Base-by-base conservation (phyloP, 2,797 vertebrate species). In the Anas capensis region DNA sequence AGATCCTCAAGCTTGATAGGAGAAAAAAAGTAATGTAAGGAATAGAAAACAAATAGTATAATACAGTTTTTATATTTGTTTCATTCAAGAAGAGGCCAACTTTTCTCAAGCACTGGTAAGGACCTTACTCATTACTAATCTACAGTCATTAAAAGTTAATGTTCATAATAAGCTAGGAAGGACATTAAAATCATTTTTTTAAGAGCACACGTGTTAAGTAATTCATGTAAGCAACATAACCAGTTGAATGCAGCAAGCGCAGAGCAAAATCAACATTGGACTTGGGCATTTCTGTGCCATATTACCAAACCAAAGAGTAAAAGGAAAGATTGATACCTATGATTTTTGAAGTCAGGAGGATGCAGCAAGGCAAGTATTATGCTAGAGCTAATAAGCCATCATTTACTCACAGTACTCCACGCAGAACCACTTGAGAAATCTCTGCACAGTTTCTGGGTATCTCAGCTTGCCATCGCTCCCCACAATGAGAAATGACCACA, bases 141-240 rank as follows among this genome's bases (percentile, higher is more conserved):
- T 20, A 54, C 4, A 10, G 36, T 11, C 80, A 88, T 69, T 83
- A 94, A 92, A 92, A 94, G 84, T 34, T 29, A 82, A 62, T 56
- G 65, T 36, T 58, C 69, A 12, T 66, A 88, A 80, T 49, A 90
- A 95, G 23, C 27, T 44, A n/a, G 23, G 34, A 91, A 84, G 29
- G 62, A 82, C 64, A 85, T 57, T 57, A 51, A 82, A 83, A 54
- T 64, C 1, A 10, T 64, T 51, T 86, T 86, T 64, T 77, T 44
- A 62, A 54, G 57, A 86, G 33, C 31, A 17, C 29, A 80, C 61
- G 15, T 26, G 7, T 13, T 84, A 79, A 86, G 82, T 92, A 72
- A 93, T 76, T 82, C 33, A 86, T 69, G 33, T 19, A 48, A 73
- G 82, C 51, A 92, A 81, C 40, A 80, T 18, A 76, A 86, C 48